These are phyloP conservation scores for Drosophila rufa DNA, from an alignment of 1,140 invertebrate species.

Conservation along the genomic window DNA sequence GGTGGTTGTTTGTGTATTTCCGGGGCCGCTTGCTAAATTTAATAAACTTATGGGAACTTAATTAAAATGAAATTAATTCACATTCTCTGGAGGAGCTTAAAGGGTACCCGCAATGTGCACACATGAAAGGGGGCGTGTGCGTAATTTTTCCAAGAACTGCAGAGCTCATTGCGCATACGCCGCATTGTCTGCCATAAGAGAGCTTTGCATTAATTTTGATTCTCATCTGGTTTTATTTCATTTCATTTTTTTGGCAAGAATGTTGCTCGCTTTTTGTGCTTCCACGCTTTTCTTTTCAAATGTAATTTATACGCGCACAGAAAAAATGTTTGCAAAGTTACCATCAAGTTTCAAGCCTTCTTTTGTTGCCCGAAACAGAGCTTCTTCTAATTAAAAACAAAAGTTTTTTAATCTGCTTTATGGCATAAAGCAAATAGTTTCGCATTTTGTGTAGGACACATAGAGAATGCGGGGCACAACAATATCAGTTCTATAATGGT, in stretches of 20 bases:
- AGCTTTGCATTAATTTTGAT: slow-evolving; percentile 74
- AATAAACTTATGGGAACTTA: slow-evolving; percentile 67
- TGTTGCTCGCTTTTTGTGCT: slow-evolving; percentile 32
- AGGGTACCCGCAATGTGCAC: slow-evolving; percentile 19
- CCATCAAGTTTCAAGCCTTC: slow-evolving; percentile 46
- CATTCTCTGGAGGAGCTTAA: slow-evolving; percentile 50
- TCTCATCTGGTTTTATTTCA: slow-evolving; percentile 64
- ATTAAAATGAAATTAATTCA: slow-evolving; percentile 78
- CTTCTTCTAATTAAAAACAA: slow-evolving; percentile 82
- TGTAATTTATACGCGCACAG: slow-evolving; percentile 71
- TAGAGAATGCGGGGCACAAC: slow-evolving; percentile 7
- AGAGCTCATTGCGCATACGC: slow-evolving; percentile 65
- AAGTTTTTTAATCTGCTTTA: slow-evolving; percentile 83
- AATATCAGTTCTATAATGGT: neutral
- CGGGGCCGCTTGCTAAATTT: slow-evolving; percentile 54
- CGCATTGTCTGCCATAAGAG: slow-evolving; percentile 57
- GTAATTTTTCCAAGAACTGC: slow-evolving; percentile 45
- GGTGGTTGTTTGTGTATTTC: slow-evolving; percentile 33
- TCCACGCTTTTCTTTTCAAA: slow-evolving; percentile 35
- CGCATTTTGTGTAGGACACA: slow-evolving; percentile 47
- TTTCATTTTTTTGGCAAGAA: slow-evolving; percentile 40
- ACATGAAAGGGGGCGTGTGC: slow-evolving; percentile 43
- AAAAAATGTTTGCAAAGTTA: slow-evolving; percentile 73
- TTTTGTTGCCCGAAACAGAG: slow-evolving; percentile 65
- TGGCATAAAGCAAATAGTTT: slow-evolving; percentile 77